Evolutionary conservation across 2,113 vertebrate species (phyloP).

Genomic region (Anguilla rostrata): DNA sequence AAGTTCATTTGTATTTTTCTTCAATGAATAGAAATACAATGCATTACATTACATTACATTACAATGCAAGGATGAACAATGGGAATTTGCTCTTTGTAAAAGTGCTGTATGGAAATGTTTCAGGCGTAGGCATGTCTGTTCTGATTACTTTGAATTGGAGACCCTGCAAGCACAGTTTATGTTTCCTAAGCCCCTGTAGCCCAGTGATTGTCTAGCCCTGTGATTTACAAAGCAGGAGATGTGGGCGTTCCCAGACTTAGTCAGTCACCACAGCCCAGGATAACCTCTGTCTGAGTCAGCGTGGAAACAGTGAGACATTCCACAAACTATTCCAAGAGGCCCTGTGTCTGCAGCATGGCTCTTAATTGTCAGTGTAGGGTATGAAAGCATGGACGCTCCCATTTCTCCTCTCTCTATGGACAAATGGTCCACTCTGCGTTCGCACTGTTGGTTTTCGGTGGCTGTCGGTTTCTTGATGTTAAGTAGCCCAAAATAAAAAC

Average conservation of each 20-base stretch:
- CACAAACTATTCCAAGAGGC: neutral
- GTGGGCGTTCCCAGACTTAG: neutral
- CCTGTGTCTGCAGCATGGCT: neutral
- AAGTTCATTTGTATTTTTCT: no score
- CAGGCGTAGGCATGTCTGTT: neutral
- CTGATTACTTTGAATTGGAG: neutral
- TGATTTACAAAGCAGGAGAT: neutral
- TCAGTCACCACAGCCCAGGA: neutral
- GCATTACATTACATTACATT: no score
- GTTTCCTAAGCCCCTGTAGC: neutral
- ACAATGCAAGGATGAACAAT: no score
- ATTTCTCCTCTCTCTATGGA: neutral
- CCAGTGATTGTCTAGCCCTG: neutral
- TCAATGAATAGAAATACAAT: no score
- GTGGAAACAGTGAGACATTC: conserved; percentile 1
- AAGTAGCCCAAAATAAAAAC: neutral
- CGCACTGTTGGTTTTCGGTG: neutral
- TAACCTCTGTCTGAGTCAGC: neutral
- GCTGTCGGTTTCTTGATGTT: neutral
- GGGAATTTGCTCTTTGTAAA: no score
- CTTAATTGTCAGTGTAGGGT: neutral
- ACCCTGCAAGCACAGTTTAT: no score
- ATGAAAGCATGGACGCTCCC: neutral
- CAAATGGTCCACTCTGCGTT: neutral
- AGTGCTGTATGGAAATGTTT: neutral